Evolutionary conservation across 2,797 vertebrate genomes (phyloP).

Genomic region (Thripadectes ignobilis): DNA sequence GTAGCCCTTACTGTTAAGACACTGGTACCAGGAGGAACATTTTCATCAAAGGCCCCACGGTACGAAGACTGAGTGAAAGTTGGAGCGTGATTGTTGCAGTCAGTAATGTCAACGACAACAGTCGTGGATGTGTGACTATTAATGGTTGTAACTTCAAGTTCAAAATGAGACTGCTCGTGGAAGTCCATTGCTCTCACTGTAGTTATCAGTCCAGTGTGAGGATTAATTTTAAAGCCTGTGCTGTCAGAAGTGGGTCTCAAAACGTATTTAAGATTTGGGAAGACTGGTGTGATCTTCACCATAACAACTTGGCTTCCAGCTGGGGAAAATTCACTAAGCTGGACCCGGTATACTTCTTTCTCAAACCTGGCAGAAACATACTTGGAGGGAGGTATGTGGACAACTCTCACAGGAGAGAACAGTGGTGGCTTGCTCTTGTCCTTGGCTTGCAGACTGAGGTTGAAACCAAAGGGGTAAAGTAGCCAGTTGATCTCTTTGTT

Average conservation of each 20-base stretch:
- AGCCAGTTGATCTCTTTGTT: slow-evolving; percentile 88
- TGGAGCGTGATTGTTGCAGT: slow-evolving; percentile 92
- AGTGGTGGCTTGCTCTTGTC: slow-evolving; percentile 80
- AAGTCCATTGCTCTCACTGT: slow-evolving; percentile 84
- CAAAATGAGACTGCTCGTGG: slow-evolving; percentile 81
- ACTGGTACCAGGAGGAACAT: slow-evolving; percentile 86
- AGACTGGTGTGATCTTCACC: slow-evolving; percentile 75
- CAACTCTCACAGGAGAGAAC: slow-evolving; percentile 78
- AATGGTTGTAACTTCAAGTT: slow-evolving; percentile 84
- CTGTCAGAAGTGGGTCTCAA: slow-evolving; percentile 83
- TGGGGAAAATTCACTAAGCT: slow-evolving; percentile 90
- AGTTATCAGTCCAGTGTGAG: slow-evolving; percentile 86
- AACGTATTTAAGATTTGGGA: slow-evolving; percentile 82
- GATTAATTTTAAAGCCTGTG: slow-evolving; percentile 84
- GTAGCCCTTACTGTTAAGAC: slow-evolving; percentile 85
- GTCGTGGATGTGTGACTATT: slow-evolving; percentile 77
- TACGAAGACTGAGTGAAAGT: slow-evolving; percentile 84
- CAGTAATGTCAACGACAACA: slow-evolving; percentile 82
- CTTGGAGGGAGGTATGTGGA: slow-evolving; percentile 84
- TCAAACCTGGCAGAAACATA: slow-evolving; percentile 82
- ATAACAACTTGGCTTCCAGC: slow-evolving; percentile 84
- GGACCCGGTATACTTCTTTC: slow-evolving; percentile 82
- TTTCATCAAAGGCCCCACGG: slow-evolving; percentile 85
- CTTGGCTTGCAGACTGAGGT: slow-evolving; percentile 91
- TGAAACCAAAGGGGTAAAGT: slow-evolving; percentile 85